A percentile compares a stretch with the other conserved stretches of the same genome.
phyloP scores from a whole-genome alignment of 2,113 vertebrate genomes.

The Panthera uncia region DNA sequence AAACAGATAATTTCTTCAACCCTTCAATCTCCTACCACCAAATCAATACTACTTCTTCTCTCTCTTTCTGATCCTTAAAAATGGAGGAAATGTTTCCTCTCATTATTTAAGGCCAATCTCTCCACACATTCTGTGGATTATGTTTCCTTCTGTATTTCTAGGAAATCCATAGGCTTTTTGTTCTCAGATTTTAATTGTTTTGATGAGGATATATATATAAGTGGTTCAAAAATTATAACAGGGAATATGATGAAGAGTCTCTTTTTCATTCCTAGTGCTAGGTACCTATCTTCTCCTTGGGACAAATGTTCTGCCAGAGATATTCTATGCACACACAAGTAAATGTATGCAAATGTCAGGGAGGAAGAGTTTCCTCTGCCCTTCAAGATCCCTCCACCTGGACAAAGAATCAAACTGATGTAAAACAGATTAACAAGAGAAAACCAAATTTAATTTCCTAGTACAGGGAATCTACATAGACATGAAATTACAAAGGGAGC shows the following conservation, averaged over 20 bases:
- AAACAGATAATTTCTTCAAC: not conserved
- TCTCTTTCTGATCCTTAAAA: not conserved
- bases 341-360: not conserved
- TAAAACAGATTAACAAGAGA: not conserved
- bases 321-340: not conserved
- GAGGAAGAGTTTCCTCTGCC: not conserved
- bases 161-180: not conserved
- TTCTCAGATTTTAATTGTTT: not conserved
- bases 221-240: slow-evolving; percentile 18
- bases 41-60: not conserved
- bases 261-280: not conserved
- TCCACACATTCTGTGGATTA: not conserved
- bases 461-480: not conserved
- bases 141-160: not conserved
- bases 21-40: not conserved
- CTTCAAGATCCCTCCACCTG: not conserved
- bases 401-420: not conserved
- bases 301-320: not conserved
- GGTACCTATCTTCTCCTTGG: not conserved
- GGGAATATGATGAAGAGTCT: not conserved
- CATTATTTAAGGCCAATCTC: not conserved
- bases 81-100: not conserved
- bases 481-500: not conserved
- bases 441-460: not conserved
- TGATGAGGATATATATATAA: not conserved